A percentile compares a stretch with the other conserved stretches of the same genome.
phyloP scores from a whole-genome alignment of 2,888 invertebrate genomes.

The Margaritifera margaritifera region DNA sequence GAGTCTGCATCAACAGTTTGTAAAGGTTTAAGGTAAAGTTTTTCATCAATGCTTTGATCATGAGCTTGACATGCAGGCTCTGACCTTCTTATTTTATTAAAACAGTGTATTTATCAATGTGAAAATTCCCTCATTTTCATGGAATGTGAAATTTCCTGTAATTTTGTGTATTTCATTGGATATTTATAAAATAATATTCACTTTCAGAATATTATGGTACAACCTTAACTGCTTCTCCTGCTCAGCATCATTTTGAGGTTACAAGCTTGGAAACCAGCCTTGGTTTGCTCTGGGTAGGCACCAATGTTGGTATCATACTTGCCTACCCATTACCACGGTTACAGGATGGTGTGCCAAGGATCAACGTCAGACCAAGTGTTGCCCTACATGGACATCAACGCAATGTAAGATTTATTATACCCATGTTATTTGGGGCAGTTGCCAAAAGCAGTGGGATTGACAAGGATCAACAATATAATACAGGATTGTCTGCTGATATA shows the following conservation, averaged over 20 bases:
- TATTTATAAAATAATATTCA: too few species aligned
- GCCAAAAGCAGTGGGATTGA: neutral
- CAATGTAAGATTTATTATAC: slow-evolving; percentile 90
- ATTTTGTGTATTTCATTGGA: too few species aligned
- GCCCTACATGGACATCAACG: slow-evolving; percentile 95
- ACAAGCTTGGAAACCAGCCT: slow-evolving; percentile 83
- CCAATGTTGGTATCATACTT: slow-evolving; percentile 73
- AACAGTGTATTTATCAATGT: too few species aligned
- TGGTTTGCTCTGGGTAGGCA: slow-evolving; percentile 95
- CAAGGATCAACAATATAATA: slow-evolving; percentile 21
- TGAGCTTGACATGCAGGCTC: too few species aligned
- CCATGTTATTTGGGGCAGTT: slow-evolving; percentile 72
- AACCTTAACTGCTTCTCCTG: neutral
- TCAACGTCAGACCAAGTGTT: slow-evolving; percentile 91
- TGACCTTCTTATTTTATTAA: too few species aligned
- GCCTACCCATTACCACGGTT: slow-evolving; percentile 79
- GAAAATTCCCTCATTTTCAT: too few species aligned
- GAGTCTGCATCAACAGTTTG: too few species aligned
- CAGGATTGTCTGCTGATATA: slow-evolving; percentile 2
- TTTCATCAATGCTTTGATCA: too few species aligned
- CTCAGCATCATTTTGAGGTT: slow-evolving; percentile 36
- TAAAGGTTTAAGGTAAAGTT: too few species aligned
- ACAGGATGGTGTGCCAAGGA: slow-evolving; percentile 80
- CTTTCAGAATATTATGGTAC: too few species aligned
- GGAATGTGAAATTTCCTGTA: too few species aligned